A percentile compares a stretch with the other conserved stretches of the same genome.
These are phyloP conservation scores for Neelides folsomi DNA, from an alignment of 2,888 invertebrate genomes.

Conservation along the genomic window DNA sequence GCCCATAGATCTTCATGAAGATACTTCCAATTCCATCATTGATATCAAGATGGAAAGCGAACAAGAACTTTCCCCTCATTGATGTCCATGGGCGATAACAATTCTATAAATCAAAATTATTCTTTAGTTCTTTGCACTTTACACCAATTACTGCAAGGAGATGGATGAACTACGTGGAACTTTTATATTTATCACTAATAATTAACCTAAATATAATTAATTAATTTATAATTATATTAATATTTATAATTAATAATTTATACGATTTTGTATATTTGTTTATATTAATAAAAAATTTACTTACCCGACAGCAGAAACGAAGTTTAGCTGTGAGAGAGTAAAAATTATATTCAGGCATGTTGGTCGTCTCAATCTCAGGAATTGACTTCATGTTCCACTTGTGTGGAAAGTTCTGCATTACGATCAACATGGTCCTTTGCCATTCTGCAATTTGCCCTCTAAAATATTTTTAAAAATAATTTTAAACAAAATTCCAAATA, in stretches of 20 bases:
- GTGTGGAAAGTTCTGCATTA: neutral
- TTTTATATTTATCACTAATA: too few relatives aligned
- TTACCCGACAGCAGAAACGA: conserved; percentile 5
- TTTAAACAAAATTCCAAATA: too few relatives aligned
- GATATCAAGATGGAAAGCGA: neutral
- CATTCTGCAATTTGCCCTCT: conserved; percentile 3
- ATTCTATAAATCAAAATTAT: too few relatives aligned
- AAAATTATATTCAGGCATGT: neutral
- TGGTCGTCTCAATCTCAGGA: neutral
- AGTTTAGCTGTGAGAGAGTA: conserved; percentile 3
- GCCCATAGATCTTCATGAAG: conserved; percentile 4
- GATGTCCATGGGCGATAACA: conserved; percentile 6
- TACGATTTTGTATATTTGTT: too few relatives aligned
- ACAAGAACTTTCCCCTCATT: conserved; percentile 5
- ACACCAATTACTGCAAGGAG: too few relatives aligned
- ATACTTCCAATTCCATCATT: neutral
- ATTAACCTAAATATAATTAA: too few relatives aligned
- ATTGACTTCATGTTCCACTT: conserved; percentile 1
- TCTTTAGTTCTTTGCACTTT: too few relatives aligned
- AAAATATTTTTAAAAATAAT: neutral
- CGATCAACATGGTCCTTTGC: neutral
- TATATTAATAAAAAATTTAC: neutral
- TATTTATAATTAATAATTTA: too few relatives aligned
- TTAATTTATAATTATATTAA: too few relatives aligned
- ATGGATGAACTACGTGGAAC: too few relatives aligned